phyloP scores from a whole-genome alignment of 2,113 vertebrate species.

The Seriola rivoliana region DNA sequence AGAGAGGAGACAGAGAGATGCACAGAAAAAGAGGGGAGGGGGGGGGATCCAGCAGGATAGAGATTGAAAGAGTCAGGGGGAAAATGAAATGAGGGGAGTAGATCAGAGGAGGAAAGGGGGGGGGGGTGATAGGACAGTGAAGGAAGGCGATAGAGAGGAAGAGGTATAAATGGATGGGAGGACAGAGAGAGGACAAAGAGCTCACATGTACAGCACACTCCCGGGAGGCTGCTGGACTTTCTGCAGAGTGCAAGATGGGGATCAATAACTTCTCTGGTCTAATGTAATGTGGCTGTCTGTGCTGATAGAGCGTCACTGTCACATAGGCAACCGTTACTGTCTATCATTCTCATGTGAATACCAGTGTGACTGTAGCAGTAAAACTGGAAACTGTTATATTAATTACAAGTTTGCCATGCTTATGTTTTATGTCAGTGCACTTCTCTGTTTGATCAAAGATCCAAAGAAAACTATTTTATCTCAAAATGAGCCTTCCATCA shows the following conservation, averaged over 20 bases:
- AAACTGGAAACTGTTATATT: too few relatives aligned
- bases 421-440: too few relatives aligned
- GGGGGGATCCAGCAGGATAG: neutral
- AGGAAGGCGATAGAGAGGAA: neutral
- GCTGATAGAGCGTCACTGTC: neutral
- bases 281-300: conserved; percentile 31
- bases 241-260: conserved; percentile 38
- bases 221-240: conserved; percentile 52
- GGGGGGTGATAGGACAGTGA: conserved; percentile 1
- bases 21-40: conserved; percentile 77
- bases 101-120: conserved; percentile 10
- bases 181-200: conserved; percentile 53
- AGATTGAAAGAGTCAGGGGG: neutral
- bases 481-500: too few relatives aligned
- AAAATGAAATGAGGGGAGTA: neutral
- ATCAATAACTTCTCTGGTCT: conserved; percentile 35
- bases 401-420: too few relatives aligned
- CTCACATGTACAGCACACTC: conserved; percentile 38
- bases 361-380: too few relatives aligned
- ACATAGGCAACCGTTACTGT: neutral
- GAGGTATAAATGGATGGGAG: conserved; percentile 13
- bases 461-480: too few relatives aligned
- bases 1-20: conserved; percentile 69
- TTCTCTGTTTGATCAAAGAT: too few relatives aligned
- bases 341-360: neutral